Percentiles rank a stretch among this genome's conserved stretches.
These are phyloP conservation scores for Promerops cafer DNA, from an alignment of 2,113 vertebrate genomes.

Conservation along the genomic window DNA sequence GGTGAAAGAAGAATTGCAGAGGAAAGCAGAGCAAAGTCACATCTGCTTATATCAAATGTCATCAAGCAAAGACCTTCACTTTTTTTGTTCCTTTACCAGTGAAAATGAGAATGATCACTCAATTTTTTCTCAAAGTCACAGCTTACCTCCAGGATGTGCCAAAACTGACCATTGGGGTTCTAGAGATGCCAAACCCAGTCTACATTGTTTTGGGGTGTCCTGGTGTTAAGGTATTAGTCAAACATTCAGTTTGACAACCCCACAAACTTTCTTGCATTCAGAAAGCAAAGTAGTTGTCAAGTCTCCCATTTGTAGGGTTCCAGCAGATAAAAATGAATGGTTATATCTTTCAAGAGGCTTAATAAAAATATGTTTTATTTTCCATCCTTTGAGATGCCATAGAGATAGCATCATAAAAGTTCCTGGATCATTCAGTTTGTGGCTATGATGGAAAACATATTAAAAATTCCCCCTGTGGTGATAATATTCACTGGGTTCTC, in stretches of 20 bases:
- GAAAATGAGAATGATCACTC: neutral
- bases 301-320: neutral
- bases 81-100: neutral
- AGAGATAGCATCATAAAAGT: neutral
- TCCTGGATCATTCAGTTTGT: neutral
- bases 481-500: neutral
- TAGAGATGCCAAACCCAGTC: neutral
- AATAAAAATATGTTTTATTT: conserved; percentile 65
- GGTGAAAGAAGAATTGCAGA: neutral
- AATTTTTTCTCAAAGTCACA: neutral
- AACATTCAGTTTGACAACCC: neutral
- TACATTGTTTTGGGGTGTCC: neutral
- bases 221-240: neutral
- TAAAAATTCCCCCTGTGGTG: neutral
- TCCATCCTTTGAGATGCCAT: neutral
- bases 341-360: conserved; percentile 36
- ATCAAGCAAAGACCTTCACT: neutral
- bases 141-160: neutral
- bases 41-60: neutral
- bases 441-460: conserved; percentile 42
- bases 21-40: neutral
- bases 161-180: neutral
- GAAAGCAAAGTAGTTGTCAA: neutral
- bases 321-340: conserved; percentile 1
- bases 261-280: neutral